These are phyloP conservation scores for Drosophila takahashii DNA, from an alignment of 1,140 invertebrate species.

Conservation along the genomic window DNA sequence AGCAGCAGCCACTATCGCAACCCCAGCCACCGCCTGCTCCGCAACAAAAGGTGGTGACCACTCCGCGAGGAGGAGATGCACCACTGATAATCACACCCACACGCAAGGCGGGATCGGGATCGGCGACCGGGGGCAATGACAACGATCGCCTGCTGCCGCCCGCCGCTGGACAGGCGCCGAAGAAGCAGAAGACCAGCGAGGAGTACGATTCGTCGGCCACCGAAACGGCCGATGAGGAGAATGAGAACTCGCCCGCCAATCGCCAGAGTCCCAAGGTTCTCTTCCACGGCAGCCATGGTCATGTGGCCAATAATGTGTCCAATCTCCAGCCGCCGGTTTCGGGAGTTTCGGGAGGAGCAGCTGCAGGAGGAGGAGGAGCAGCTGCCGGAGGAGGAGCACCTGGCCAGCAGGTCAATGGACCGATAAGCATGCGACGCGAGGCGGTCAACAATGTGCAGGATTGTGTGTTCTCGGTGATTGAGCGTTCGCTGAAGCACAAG, in stretches of 20 bases:
- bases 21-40: constrained; percentile 40
- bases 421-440: constrained; percentile 66
- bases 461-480: constrained; percentile 73
- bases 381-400: constrained; percentile 16
- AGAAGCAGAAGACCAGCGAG: constrained; percentile 86
- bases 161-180: constrained; percentile 79
- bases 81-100: constrained; percentile 68
- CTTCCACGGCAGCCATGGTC: constrained; percentile 37
- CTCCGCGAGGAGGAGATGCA: constrained; percentile 9
- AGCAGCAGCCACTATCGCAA: constrained; percentile 49
- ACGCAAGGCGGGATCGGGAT: constrained; percentile 18
- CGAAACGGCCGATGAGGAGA: constrained; percentile 94
- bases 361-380: background rate
- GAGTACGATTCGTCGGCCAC: constrained; percentile 95
- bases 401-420: constrained; percentile 71
- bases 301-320: constrained; percentile 47
- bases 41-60: constrained; percentile 17
- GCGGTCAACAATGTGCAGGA: constrained; percentile 77
- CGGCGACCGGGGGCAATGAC: constrained; percentile 39
- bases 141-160: constrained; percentile 79
- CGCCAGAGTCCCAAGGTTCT: constrained; percentile 84
- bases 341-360: background rate
- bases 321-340: constrained; percentile 52
- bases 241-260: constrained; percentile 86
- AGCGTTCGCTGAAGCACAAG: constrained; percentile 74